Conservation (phyloP, 2,113 vertebrate species). For the Solea senegalensis region DNA sequence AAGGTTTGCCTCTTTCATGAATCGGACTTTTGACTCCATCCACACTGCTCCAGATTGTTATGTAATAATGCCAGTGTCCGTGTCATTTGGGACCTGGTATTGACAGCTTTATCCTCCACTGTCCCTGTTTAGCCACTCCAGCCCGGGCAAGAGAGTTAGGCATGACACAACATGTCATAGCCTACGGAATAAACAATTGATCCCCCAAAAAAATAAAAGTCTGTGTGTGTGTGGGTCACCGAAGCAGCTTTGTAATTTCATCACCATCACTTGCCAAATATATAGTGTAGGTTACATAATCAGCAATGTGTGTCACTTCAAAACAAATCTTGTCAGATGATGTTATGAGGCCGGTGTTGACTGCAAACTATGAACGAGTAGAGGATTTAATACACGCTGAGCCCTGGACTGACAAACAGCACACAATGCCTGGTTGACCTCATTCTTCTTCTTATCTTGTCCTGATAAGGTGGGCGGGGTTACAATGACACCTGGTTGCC, state of each 20-base stretch:
- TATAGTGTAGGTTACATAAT: constrained; percentile 56
- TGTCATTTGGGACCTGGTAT: constrained; percentile 52
- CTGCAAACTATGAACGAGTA: constrained; percentile 63
- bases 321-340: constrained; percentile 68
- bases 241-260: too few species aligned
- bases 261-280: constrained; percentile 36
- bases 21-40: constrained; percentile 40
- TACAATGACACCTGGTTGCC: constrained; percentile 36
- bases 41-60: constrained; percentile 53
- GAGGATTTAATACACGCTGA: constrained; percentile 55
- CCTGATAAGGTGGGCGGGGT: constrained; percentile 43
- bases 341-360: constrained; percentile 72
- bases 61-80: constrained; percentile 52
- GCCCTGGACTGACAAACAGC: constrained; percentile 43
- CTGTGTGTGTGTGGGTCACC: neutral
- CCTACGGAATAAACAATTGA: constrained; percentile 17
- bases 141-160: constrained; percentile 5
- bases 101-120: constrained; percentile 36
- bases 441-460: constrained; percentile 63
- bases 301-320: constrained; percentile 60
- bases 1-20: constrained; percentile 3
- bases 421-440: constrained; percentile 59
- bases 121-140: constrained; percentile 22
- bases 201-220: constrained; percentile 8
- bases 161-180: constrained; percentile 34